Evolutionary conservation across 2,113 vertebrate species (phyloP).

Genomic region (Elachura formosa): DNA sequence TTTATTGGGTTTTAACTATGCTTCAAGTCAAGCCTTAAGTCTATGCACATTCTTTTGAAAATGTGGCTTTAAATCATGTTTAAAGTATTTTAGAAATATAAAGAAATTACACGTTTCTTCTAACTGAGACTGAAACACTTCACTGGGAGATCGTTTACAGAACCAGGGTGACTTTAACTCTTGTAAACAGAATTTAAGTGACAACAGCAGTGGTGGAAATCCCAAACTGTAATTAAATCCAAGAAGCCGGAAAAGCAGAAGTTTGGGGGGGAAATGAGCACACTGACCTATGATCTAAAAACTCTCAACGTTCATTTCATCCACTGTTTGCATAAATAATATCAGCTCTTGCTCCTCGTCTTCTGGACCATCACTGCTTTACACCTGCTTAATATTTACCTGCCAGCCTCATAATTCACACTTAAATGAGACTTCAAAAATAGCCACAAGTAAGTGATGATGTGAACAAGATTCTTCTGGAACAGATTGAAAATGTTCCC

Average conservation of each 20-base stretch:
- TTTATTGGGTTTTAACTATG: not conserved
- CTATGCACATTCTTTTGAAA: not conserved
- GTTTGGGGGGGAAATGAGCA: accelerated
- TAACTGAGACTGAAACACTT: not conserved
- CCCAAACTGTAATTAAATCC: not conserved
- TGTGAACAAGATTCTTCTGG: not conserved
- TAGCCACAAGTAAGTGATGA: not conserved
- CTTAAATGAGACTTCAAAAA: not conserved
- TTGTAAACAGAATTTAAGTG: not conserved
- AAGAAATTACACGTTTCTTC: not conserved
- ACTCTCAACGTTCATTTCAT: not conserved
- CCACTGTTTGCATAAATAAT: not conserved
- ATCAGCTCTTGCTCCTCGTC: not conserved
- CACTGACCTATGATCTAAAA: not conserved
- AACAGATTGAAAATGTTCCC: not conserved
- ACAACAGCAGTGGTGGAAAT: not conserved
- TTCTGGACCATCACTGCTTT: not conserved
- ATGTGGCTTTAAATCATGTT: not conserved
- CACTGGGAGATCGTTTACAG: not conserved
- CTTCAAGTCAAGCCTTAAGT: not conserved
- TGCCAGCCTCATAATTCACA: not conserved
- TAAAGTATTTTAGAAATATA: not conserved
- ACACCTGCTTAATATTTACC: not conserved
- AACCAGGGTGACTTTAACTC: not conserved
- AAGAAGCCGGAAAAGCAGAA: not conserved